A percentile compares a stretch with the other conserved stretches of the same genome.
phyloP scores from a whole-genome alignment of 2,113 vertebrate species.

The Sakesphorus luctuosus region DNA sequence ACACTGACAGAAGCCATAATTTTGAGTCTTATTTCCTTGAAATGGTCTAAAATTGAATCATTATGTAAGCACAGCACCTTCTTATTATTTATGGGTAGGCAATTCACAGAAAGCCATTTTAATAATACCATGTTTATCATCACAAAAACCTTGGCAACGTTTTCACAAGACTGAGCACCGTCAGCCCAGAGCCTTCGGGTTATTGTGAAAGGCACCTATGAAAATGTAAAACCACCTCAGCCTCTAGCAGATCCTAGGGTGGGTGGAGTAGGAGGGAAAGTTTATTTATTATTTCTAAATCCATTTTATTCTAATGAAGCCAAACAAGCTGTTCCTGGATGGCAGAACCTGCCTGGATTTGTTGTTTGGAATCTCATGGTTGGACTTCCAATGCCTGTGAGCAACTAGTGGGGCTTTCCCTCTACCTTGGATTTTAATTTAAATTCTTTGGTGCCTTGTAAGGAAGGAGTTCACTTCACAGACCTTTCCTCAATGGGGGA shows the following conservation, averaged over 20 bases:
- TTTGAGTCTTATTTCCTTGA: neutral
- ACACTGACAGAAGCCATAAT: neutral
- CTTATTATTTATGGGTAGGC: neutral
- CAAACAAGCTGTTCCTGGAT: constrained; percentile 5
- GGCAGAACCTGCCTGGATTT: constrained; percentile 33
- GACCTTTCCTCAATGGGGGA: neutral
- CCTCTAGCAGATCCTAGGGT: neutral
- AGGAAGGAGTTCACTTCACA: neutral
- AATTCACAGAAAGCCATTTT: neutral
- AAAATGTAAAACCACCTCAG: neutral
- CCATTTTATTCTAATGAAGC: neutral
- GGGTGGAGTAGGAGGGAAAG: neutral
- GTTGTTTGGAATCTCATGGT: neutral
- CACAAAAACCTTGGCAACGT: neutral
- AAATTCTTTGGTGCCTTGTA: neutral
- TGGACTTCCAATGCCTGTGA: neutral
- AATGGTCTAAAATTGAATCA: neutral
- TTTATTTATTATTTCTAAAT: constrained; percentile 9
- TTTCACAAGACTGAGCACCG: neutral
- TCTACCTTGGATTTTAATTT: neutral
- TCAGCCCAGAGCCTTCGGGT: neutral
- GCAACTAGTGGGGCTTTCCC: neutral
- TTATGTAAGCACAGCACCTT: neutral
- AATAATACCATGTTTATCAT: neutral
- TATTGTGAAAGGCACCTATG: neutral